Evolutionary conservation across 2,888 invertebrate species (phyloP), one percentile per base, ranked within the genome.

Genomic region (Microchrysa polita): DNA sequence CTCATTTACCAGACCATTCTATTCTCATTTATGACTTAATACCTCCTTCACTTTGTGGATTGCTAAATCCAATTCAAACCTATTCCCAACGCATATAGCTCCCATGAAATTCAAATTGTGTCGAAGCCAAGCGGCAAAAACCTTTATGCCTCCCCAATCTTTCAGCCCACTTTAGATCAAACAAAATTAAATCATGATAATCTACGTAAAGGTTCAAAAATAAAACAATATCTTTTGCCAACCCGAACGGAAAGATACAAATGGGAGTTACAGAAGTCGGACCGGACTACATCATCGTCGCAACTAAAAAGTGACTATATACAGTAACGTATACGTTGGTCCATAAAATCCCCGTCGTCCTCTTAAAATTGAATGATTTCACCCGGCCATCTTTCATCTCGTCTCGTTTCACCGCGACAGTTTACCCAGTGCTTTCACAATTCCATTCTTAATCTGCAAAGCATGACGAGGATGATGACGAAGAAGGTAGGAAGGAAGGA

Each of bases 121-220:
- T 12, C 12, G 16, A 48, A 48, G 42, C 48, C 48, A 12, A 48
- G 10, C 7, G 12, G 42, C 12, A 48, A n/a, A 48, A 48, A 48
- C 48, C 12, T n/a, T 48, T 48, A n/a, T 12, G 12, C 14, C 16
- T 12, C 48, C 48, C 4, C 2, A 34, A 34, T 5, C 55, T 55
- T 1, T 20, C 14, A 55, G 20, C 18, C 22, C 10, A 1, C 55
- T 55, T 20, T 20, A 55, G 18, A 20, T 20, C 18, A 55, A 55
- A 55, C 55, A 55, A 55, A 55, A 55, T 55, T 55, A 55, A 55
- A 55, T 55, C 22, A 18, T 20, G 55, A 55, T 55, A 55, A 55
- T 55, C 55, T 20, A 18, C 22, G 18, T 55, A 16, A n/a, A 55
- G 55, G 55, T 20, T 55, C 20, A 2, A 20, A 55, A 55, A 55